Base-by-base conservation (phyloP, 2,888 invertebrate species). In the Leucophenga montana region DNA sequence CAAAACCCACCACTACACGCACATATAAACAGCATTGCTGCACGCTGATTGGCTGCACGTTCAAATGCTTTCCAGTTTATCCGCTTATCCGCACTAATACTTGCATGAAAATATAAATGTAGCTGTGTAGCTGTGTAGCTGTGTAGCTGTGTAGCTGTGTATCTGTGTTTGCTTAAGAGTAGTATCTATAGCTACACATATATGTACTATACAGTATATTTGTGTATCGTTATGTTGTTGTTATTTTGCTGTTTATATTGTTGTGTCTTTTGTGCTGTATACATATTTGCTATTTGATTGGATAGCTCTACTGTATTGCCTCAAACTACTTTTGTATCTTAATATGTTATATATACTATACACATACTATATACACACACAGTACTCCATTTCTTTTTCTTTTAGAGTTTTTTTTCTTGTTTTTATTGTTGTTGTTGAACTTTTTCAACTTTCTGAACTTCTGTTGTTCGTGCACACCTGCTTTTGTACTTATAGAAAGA, bases 31-130 rank as follows among this genome's bases (percentile, higher is more conserved):
- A 1, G 73, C 74, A 14, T 75, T 75, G 44, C 59, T 39, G 1
- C 9, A n/a, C 20, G 39, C 56, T 64, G 77, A 80, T 80, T 80
- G 80, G 80, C 54, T 71, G 64, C 8, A 46, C 27, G 13, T 18
- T 18, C n/a, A 6, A 13, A 22, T 74, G 66, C 74, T 18, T 79
- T 78, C 78, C 75, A 75, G 74, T 73, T 77, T 80, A 79, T 80
- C 82, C 80, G 69, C 48, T 69, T 70, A 72, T 70, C 71, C 71
- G 69, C 22, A 22, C 2, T 69, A 61, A 48, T 9, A 50, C 18
- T 5, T 1, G n/a, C n/a, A 50, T 16, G n/a, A 1, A 50, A 46
- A 56, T 76, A 77, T 75, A 22, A 13, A 27, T 56, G 62, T 54
- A 31, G n/a, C n/a, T n/a, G n/a, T n/a, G n/a, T n/a, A n/a, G n/a